A percentile compares a stretch with the other conserved stretches of the same genome.
Evolutionary conservation across 2,113 vertebrate genomes (phyloP).

Genomic region (Rhagologus leucostigma): DNA sequence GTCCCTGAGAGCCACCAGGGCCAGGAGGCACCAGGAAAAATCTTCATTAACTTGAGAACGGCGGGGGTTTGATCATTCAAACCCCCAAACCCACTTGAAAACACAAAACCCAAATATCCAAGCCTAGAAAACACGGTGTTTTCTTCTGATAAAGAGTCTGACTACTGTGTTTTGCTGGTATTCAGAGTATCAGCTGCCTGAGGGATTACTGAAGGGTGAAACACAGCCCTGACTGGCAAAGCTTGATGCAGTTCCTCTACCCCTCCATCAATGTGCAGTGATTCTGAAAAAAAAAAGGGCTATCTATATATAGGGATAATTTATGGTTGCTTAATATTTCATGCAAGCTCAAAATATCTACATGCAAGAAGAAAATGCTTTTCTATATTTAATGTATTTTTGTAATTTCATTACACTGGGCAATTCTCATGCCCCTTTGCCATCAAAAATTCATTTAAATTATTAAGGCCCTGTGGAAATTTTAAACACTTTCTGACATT

Average conservation of each 20-base stretch:
- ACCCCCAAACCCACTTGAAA: neutral
- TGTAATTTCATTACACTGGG: neutral
- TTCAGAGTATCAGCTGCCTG: neutral
- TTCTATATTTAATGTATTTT: neutral
- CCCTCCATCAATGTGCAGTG: neutral
- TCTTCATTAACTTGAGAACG: neutral
- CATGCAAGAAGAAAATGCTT: neutral
- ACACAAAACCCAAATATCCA: neutral
- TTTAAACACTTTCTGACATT: neutral
- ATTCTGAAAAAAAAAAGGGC: neutral
- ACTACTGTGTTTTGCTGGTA: neutral
- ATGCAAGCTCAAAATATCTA: neutral
- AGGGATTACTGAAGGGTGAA: neutral
- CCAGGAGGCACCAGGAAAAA: neutral
- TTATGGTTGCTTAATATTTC: neutral
- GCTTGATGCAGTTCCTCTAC: neutral
- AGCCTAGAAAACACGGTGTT: neutral
- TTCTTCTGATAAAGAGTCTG: neutral
- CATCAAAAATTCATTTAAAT: neutral
- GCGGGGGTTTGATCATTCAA: neutral
- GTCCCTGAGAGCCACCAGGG: neutral
- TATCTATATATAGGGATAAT: neutral
- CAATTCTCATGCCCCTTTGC: neutral
- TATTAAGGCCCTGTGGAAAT: neutral
- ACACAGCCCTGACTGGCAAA: neutral